phyloP scores from a whole-genome alignment of 2,888 invertebrate genomes.

The Troides oblongomaculatus region DNA sequence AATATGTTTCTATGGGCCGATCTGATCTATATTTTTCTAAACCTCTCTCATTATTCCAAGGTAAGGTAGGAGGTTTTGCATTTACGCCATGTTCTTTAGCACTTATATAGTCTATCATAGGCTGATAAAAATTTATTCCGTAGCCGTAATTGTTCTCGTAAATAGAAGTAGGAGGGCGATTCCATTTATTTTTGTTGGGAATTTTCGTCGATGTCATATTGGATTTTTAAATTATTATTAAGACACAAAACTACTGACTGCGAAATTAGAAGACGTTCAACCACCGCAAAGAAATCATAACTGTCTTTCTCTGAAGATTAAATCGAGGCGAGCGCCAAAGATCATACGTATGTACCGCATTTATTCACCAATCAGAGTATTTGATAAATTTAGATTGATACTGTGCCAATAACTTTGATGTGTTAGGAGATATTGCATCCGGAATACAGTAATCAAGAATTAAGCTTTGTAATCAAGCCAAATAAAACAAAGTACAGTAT shows the following conservation, averaged over 20 bases:
- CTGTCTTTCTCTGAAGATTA: constrained; percentile 70
- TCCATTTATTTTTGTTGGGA: constrained; percentile 72
- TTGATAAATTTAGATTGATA: constrained; percentile 64
- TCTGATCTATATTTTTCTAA: constrained; percentile 84
- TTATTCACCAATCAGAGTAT: constrained; percentile 66
- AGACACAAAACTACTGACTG: not conserved
- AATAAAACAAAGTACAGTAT: constrained; percentile 7
- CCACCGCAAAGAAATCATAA: constrained; percentile 47
- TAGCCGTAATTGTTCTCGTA: constrained; percentile 92
- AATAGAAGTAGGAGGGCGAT: constrained; percentile 82
- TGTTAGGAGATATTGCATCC: constrained; percentile 38
- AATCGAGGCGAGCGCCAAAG: constrained; percentile 62
- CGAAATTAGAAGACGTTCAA: constrained; percentile 14
- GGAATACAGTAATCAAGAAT: constrained; percentile 16
- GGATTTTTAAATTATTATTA: not conserved
- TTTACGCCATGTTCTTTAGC: constrained; percentile 79
- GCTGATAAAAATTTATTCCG: constrained; percentile 91
- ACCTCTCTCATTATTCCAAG: constrained; percentile 86
- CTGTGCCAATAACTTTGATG: constrained; percentile 62
- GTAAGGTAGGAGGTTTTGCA: constrained; percentile 83
- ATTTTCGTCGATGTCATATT: constrained; percentile 71
- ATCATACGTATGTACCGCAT: constrained; percentile 51
- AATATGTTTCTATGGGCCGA: constrained; percentile 83
- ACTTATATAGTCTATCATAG: constrained; percentile 92
- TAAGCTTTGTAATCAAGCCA: constrained; percentile 15